phyloP scores from a whole-genome alignment of 2,797 vertebrate genomes.

The Enteromius afrohamiltoni region DNA sequence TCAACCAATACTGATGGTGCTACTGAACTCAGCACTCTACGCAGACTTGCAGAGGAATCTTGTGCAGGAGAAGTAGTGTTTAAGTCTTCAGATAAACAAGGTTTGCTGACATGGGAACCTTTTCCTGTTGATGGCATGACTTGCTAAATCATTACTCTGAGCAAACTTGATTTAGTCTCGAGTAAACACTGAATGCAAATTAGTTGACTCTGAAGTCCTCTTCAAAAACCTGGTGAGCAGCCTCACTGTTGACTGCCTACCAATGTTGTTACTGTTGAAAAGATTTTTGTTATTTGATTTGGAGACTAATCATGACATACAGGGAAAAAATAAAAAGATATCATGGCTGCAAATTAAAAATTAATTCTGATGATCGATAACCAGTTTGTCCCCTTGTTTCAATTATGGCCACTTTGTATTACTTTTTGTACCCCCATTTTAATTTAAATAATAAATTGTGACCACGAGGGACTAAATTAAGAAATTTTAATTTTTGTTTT shows the following conservation, averaged over 20 bases:
- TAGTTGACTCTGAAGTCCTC: neutral
- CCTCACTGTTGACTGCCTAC: too few species aligned
- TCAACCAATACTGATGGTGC: neutral
- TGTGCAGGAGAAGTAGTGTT: neutral
- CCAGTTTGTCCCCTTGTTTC: neutral
- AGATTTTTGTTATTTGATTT: neutral
- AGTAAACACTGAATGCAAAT: neutral
- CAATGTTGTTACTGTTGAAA: neutral
- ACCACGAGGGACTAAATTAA: neutral
- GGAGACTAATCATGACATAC: neutral
- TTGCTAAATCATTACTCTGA: neutral
- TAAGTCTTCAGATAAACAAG: neutral
- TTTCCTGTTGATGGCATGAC: conserved; percentile 17
- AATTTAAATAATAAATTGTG: neutral
- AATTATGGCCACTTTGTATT: neutral
- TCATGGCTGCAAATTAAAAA: neutral
- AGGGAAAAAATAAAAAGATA: neutral
- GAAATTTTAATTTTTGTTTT: neutral
- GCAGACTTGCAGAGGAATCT: conserved; percentile 37
- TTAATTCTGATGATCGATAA: neutral
- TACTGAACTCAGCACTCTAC: conserved; percentile 22
- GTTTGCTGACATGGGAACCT: neutral
- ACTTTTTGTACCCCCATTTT: neutral
- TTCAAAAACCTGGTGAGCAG: neutral
- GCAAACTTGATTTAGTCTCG: neutral